A percentile compares a stretch with the other conserved stretches of the same genome.
These are phyloP conservation scores for Ormia ochracea DNA, from an alignment of 2,888 invertebrate genomes.

Conservation along the genomic window DNA sequence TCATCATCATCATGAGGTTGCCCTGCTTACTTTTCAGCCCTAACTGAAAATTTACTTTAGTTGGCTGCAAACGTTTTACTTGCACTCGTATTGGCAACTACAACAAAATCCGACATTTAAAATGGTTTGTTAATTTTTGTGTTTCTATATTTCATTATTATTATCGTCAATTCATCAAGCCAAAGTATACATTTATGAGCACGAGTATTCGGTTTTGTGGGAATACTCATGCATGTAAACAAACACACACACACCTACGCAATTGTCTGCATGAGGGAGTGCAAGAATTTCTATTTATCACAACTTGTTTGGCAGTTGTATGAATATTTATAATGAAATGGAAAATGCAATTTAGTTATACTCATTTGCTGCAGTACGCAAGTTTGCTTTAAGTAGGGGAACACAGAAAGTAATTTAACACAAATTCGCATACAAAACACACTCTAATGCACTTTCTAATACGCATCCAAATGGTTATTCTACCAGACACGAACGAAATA, in stretches of 20 bases:
- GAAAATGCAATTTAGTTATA: constrained; percentile 19
- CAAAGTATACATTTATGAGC: constrained; percentile 11
- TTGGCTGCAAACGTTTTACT: not conserved
- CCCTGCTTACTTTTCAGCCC: not conserved
- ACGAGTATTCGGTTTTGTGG: not conserved
- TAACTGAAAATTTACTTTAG: not conserved
- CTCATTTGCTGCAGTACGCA: not conserved
- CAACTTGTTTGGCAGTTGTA: not conserved
- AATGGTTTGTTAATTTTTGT: constrained; percentile 10
- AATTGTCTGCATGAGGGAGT: not conserved
- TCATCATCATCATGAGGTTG: not conserved
- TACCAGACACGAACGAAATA: too few relatives aligned
- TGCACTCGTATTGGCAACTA: constrained; percentile 15
- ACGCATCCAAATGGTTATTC: too few relatives aligned
- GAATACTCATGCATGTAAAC: not conserved
- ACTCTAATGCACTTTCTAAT: constrained; percentile 17
- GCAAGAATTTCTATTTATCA: not conserved
- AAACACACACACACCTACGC: too few relatives aligned
- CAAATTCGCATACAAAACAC: not conserved
- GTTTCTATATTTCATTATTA: constrained; percentile 2
- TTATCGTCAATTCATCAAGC: constrained; percentile 26
- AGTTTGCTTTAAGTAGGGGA: not conserved
- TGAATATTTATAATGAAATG: constrained; percentile 33
- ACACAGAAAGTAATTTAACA: constrained; percentile 3
- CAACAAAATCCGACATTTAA: constrained; percentile 20